Evolutionary conservation across 2,888 invertebrate species (phyloP).

Genomic region (Eupithecia subfuscata): DNA sequence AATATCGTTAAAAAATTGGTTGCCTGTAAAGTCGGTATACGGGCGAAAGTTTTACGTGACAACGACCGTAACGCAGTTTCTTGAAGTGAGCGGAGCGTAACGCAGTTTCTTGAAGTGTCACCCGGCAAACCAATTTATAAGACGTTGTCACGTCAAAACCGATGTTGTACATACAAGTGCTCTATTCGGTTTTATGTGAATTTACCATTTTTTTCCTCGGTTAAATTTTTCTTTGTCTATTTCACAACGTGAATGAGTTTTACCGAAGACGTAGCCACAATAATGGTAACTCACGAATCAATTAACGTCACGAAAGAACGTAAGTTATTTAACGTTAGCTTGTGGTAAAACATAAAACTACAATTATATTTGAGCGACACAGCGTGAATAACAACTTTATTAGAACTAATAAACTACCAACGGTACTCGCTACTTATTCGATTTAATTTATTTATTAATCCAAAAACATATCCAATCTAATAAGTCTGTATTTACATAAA

Average conservation of each 20-base stretch:
- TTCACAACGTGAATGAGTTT: background rate
- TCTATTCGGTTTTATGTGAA: background rate
- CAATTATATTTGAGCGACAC: slow-evolving; percentile 10
- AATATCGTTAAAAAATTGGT: too few species aligned
- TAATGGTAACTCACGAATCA: background rate
- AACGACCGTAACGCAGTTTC: too few species aligned
- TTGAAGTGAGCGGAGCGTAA: too few species aligned
- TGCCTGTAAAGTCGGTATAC: too few species aligned
- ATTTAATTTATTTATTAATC: background rate
- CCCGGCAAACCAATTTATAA: too few species aligned
- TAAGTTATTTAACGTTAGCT: background rate
- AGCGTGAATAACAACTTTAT: background rate
- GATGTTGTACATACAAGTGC: background rate
- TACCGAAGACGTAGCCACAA: background rate
- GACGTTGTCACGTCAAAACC: too few species aligned
- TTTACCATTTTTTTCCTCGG: background rate
- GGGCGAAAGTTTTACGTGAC: too few species aligned
- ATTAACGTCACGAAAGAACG: background rate
- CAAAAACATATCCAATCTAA: background rate
- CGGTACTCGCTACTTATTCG: background rate
- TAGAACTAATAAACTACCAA: background rate
- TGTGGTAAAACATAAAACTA: background rate
- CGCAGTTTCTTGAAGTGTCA: too few species aligned
- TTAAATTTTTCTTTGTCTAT: background rate
- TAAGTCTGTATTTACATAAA: background rate